Conservation (phyloP, 2,888 invertebrate species). For the Heliconius sara region DNA sequence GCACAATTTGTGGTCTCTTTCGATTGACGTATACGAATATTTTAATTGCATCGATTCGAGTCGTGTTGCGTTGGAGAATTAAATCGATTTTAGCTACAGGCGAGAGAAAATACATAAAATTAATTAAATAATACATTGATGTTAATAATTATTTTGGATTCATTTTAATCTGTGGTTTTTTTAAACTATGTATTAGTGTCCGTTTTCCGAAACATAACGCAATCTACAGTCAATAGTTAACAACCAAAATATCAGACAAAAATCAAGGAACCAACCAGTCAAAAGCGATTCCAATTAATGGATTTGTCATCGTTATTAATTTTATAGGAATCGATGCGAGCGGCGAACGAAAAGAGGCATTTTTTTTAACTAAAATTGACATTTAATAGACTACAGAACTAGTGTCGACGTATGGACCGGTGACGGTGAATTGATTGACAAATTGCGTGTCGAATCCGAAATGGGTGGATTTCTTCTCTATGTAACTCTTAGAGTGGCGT, state of each 20-base stretch:
- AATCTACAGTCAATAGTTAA: background rate
- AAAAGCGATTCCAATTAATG: conserved; percentile 78
- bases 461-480: conserved; percentile 82
- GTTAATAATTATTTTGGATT: too few species aligned
- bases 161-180: too few species aligned
- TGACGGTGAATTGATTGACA: conserved; percentile 82
- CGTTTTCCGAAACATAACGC: background rate
- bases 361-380: conserved; percentile 76
- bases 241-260: background rate
- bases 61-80: conserved; percentile 40
- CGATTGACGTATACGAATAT: conserved; percentile 56
- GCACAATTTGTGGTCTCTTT: conserved; percentile 61
- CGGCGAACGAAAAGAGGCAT: conserved; percentile 75
- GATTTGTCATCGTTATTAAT: conserved; percentile 84
- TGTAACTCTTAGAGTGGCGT: conserved; percentile 73
- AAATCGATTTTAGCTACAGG: conserved; percentile 45
- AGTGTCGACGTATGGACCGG: conserved; percentile 66
- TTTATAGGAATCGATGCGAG: conserved; percentile 82
- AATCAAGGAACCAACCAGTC: conserved; percentile 58
- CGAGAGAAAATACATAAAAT: background rate
- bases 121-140: too few species aligned
- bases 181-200: background rate
- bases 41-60: conserved; percentile 66
- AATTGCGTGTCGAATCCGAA: conserved; percentile 83
- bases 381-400: conserved; percentile 72